phyloP scores from a whole-genome alignment of 2,113 vertebrate genomes.

The Heteronetta atricapilla region DNA sequence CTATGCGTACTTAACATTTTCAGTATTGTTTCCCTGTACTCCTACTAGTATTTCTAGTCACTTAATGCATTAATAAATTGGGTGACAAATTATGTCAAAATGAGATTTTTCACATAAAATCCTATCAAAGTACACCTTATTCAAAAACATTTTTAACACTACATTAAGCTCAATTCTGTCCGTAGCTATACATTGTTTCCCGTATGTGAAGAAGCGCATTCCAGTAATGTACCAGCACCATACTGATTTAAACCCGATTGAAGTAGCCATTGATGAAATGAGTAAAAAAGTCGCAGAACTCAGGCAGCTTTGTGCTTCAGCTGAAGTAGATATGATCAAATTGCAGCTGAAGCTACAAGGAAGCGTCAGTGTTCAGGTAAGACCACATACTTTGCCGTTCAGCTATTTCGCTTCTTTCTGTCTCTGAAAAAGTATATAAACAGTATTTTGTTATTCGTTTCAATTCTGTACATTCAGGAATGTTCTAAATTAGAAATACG shows the following conservation, averaged over 20 bases:
- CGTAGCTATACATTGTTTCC: constrained; percentile 94
- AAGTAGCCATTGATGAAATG: constrained; percentile 99
- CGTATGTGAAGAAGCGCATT: constrained; percentile 96
- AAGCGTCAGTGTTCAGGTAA: constrained; percentile 97
- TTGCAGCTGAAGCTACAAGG: constrained; percentile 97
- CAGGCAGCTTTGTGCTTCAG: constrained; percentile 89
- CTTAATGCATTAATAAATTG: background rate
- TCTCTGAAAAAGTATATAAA: background rate
- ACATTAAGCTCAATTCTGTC: background rate
- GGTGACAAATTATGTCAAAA: background rate
- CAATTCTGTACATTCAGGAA: background rate
- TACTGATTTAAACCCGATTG: constrained; percentile 95
- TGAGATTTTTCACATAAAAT: background rate
- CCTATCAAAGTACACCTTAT: background rate
- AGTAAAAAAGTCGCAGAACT: constrained; percentile 95
- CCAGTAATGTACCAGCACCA: constrained; percentile 99
- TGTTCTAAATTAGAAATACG: background rate
- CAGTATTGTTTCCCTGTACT: background rate
- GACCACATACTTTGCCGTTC: background rate
- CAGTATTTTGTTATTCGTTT: background rate
- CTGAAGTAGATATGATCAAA: constrained; percentile 97
- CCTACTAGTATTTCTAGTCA: background rate
- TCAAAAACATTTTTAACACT: background rate
- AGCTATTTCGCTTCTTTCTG: background rate
- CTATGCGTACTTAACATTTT: background rate